These are phyloP conservation scores for Crax fasciolata DNA, from an alignment of 2,797 vertebrate species.

Conservation along the genomic window DNA sequence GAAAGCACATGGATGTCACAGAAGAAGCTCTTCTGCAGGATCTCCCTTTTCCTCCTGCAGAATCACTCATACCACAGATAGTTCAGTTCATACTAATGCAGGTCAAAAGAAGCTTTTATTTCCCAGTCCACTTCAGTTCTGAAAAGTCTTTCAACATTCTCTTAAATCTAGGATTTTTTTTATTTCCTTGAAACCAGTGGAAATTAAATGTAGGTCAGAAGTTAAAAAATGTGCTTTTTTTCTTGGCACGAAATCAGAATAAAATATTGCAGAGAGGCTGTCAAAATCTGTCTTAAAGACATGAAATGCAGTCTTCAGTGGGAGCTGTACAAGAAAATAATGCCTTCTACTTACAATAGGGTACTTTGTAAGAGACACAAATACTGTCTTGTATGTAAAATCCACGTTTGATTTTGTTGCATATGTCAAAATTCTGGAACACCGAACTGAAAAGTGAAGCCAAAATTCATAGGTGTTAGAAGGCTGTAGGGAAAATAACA, in stretches of 20 bases:
- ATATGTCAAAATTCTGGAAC: neutral
- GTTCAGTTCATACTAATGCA: neutral
- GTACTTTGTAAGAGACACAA: neutral
- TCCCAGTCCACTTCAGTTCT: neutral
- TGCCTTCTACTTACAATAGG: neutral
- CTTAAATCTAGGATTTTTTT: neutral
- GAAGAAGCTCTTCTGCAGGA: neutral
- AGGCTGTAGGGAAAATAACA: neutral
- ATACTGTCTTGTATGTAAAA: neutral
- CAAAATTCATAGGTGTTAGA: neutral
- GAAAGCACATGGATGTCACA: neutral
- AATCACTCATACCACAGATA: neutral
- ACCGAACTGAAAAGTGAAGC: slow-evolving; percentile 2
- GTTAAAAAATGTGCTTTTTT: neutral
- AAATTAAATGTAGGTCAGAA: neutral
- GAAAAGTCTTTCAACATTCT: neutral
- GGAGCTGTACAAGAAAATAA: neutral
- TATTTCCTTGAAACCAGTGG: neutral
- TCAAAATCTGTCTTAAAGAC: neutral
- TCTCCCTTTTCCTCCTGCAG: neutral
- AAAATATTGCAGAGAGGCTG: neutral
- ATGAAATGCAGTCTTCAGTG: neutral
- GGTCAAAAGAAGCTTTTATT: neutral
- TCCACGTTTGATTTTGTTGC: slow-evolving; percentile 10
- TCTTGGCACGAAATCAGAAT: neutral